These are phyloP conservation scores for Oscheius sp. DNA, from an alignment of 2,888 invertebrate species.

Conservation along the genomic window DNA sequence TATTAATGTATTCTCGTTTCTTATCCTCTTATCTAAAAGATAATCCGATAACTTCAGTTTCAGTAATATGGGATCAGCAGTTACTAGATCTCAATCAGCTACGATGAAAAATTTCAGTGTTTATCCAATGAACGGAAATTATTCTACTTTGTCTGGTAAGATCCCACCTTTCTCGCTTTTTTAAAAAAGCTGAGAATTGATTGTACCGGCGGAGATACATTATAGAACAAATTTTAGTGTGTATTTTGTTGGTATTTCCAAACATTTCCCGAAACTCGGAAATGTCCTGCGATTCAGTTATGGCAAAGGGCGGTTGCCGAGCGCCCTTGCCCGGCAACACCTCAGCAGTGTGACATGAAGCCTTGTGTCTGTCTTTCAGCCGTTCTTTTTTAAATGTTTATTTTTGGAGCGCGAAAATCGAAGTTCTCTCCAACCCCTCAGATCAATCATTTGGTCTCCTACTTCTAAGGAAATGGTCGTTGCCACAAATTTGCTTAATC, in stretches of 20 bases:
- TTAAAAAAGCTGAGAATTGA: too few relatives aligned
- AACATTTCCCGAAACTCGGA: background rate
- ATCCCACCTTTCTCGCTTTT: too few relatives aligned
- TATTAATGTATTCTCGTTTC: too few relatives aligned
- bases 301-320: constrained; percentile 23
- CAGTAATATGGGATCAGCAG: constrained; percentile 22
- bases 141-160: background rate
- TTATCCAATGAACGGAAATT: background rate
- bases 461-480: too few relatives aligned
- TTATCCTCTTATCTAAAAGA: too few relatives aligned
- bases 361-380: too few relatives aligned
- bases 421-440: too few relatives aligned
- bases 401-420: too few relatives aligned
- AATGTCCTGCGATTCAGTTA: constrained; percentile 1
- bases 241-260: too few relatives aligned
- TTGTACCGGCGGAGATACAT: background rate
- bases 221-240: background rate
- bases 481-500: too few relatives aligned
- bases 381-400: too few relatives aligned
- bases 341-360: constrained; percentile 1
- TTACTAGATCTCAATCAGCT: constrained; percentile 13
- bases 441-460: too few relatives aligned
- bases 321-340: constrained; percentile 20
- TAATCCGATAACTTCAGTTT: background rate
- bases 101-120: background rate